phyloP scores from a whole-genome alignment of 2,888 invertebrate species.

The Athrips mouffetella region DNA sequence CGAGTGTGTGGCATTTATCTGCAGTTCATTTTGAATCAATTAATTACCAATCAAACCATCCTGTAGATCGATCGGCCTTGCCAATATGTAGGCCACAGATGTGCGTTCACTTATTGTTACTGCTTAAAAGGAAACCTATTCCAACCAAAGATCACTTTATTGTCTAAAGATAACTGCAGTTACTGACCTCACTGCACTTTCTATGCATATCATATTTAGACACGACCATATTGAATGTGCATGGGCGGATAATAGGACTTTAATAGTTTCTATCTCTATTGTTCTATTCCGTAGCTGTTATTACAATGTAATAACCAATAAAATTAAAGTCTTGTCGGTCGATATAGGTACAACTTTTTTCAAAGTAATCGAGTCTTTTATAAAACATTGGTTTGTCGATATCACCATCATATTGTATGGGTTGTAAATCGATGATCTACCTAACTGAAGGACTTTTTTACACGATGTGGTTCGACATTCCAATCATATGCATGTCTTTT shows the following conservation, averaged over 20 bases:
- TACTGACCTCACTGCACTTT: slow-evolving; percentile 6
- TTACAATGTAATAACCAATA: not conserved
- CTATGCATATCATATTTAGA: not conserved
- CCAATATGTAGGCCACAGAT: slow-evolving; percentile 59
- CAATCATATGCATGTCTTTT: too few species aligned
- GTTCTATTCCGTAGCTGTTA: slow-evolving; percentile 5
- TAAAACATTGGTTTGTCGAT: too few species aligned
- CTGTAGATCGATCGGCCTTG: slow-evolving; percentile 43
- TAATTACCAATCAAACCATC: not conserved
- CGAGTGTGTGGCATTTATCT: too few species aligned
- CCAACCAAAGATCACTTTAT: slow-evolving; percentile 2
- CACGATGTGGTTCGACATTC: too few species aligned
- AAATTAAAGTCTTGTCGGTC: not conserved
- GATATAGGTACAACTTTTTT: not conserved
- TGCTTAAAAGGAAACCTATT: not conserved
- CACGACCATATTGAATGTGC: not conserved
- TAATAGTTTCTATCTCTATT: slow-evolving; percentile 6
- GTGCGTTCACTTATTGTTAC: slow-evolving; percentile 34
- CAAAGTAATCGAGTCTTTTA: too few species aligned
- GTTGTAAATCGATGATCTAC: too few species aligned
- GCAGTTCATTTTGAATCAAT: too few species aligned
- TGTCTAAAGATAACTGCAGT: slow-evolving; percentile 7
- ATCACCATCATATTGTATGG: too few species aligned
- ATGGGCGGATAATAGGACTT: slow-evolving; percentile 5
- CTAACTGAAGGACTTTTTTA: too few species aligned